phyloP scores from a whole-genome alignment of 2,888 invertebrate species.

The Eulithis testata region DNA sequence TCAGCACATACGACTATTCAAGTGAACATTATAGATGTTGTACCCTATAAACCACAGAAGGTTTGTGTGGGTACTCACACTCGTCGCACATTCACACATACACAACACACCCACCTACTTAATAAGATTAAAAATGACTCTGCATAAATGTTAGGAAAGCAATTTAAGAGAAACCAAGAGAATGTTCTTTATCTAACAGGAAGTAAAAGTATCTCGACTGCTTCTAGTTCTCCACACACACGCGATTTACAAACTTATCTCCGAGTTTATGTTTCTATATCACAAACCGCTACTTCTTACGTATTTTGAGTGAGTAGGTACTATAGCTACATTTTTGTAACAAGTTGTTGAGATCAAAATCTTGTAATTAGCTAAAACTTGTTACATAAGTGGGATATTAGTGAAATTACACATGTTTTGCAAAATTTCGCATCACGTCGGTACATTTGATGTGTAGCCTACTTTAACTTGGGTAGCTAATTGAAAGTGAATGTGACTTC shows the following conservation, averaged over 20 bases:
- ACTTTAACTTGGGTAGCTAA: neutral
- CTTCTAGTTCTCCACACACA: neutral
- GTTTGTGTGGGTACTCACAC: no score
- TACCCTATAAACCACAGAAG: no score
- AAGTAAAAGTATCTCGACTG: neutral
- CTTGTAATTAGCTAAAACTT: constrained; percentile 17
- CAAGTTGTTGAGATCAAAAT: constrained; percentile 28
- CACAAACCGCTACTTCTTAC: constrained; percentile 7
- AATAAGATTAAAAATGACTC: neutral
- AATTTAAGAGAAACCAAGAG: constrained; percentile 1
- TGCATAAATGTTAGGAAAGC: neutral
- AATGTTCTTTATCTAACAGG: neutral
- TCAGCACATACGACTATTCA: no score
- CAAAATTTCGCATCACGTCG: constrained; percentile 21
- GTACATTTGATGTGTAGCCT: constrained; percentile 6
- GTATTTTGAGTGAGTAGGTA: constrained; percentile 10
- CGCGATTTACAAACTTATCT: constrained; percentile 5
- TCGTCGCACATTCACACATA: no score
- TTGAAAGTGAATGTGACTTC: constrained; percentile 1
- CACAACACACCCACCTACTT: no score
- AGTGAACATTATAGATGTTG: no score
- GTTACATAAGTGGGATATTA: constrained; percentile 22
- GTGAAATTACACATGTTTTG: constrained; percentile 20
- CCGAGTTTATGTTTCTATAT: constrained; percentile 13
- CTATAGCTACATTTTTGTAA: constrained; percentile 11